Evolutionary conservation across 2,113 vertebrate genomes (phyloP).

Genomic region (Sebastes fasciatus): DNA sequence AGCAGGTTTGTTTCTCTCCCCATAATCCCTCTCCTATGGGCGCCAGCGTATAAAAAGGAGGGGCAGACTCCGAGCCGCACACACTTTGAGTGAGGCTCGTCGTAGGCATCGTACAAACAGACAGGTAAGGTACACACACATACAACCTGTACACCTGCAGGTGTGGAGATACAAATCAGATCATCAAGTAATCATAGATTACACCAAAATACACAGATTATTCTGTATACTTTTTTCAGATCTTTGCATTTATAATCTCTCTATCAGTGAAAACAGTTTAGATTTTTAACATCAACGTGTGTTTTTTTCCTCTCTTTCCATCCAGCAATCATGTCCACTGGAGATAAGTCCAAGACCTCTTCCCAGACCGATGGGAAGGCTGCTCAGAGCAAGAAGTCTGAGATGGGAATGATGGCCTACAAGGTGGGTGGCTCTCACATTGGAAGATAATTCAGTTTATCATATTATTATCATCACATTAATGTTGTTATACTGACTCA

Average conservation of each 20-base stretch:
- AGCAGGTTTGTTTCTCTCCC: conserved; percentile 81
- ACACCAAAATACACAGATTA: not conserved
- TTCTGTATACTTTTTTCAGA: not conserved
- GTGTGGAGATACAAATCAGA: not conserved
- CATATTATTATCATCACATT: not conserved
- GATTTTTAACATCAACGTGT: conserved; percentile 4
- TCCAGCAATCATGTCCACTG: conserved; percentile 85
- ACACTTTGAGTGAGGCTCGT: conserved; percentile 82
- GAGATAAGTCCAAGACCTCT: conserved; percentile 84
- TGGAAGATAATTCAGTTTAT: not conserved
- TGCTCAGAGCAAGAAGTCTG: conserved; percentile 84
- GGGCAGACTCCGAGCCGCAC: conserved; percentile 61
- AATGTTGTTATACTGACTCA: not conserved
- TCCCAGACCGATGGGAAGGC: conserved; percentile 87
- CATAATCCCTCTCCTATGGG: conserved; percentile 80
- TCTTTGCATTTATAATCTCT: not conserved
- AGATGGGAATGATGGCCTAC: conserved; percentile 85
- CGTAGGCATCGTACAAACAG: conserved; percentile 75
- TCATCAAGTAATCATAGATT: not conserved
- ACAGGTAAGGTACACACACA: conserved; percentile 74
- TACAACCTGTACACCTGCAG: conserved; percentile 7
- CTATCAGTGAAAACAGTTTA: not conserved
- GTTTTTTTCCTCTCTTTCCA: conserved; percentile 13
- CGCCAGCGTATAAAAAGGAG: conserved; percentile 86
- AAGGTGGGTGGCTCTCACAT: conserved; percentile 73